Percentiles rank a stretch among this genome's conserved stretches.
Evolutionary conservation across 1,140 invertebrate species (phyloP).

Genomic region (Ladona fulva): DNA sequence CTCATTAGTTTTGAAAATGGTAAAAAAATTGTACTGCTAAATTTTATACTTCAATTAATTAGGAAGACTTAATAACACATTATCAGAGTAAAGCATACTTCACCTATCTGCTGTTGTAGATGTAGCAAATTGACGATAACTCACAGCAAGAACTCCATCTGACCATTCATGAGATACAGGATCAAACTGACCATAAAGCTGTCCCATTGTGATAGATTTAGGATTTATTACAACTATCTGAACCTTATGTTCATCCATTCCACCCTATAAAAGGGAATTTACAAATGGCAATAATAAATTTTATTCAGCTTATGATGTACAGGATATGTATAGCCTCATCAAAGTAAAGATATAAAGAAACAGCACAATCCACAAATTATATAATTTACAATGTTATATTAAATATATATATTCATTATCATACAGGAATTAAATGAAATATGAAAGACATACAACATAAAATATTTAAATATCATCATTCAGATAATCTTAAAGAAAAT

Average conservation of each 20-base stretch:
- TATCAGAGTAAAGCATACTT: slow-evolving; percentile 19
- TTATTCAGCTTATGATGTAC: background rate
- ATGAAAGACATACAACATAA: no score
- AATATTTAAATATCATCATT: no score
- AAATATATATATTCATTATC: no score
- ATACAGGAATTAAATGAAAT: no score
- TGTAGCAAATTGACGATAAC: slow-evolving; percentile 79
- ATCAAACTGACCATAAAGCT: slow-evolving; percentile 93
- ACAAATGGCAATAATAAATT: background rate
- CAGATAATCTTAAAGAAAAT: no score
- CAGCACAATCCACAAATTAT: no score
- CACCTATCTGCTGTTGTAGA: slow-evolving; percentile 63
- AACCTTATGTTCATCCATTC: slow-evolving; percentile 78
- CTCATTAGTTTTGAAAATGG: background rate
- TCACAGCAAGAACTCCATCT: slow-evolving; percentile 88
- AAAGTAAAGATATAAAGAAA: no score
- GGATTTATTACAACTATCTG: slow-evolving; percentile 90
- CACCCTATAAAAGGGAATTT: slow-evolving; percentile 36
- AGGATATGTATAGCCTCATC: no score
- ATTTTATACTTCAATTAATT: background rate
- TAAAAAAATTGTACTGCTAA: background rate
- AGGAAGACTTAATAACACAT: slow-evolving; percentile 26
- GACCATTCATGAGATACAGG: slow-evolving; percentile 88
- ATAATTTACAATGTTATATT: no score
- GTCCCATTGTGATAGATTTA: slow-evolving; percentile 91